Evolutionary conservation across 2,113 vertebrate genomes (phyloP).

Genomic region (Daboia siamensis): DNA sequence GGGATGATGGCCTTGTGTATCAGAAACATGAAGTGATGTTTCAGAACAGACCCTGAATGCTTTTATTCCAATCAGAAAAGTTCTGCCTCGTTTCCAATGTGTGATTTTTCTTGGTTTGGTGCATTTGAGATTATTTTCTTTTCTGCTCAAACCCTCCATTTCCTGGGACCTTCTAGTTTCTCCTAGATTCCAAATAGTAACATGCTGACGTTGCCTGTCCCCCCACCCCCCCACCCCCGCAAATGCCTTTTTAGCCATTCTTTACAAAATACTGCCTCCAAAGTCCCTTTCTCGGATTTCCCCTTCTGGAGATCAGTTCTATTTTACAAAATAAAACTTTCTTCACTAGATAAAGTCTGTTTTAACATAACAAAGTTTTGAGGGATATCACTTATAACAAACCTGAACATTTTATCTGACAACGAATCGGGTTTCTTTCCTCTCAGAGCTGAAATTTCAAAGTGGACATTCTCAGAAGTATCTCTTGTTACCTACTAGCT

Average conservation of each 20-base stretch:
- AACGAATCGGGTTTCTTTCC: background rate
- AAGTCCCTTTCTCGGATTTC: background rate
- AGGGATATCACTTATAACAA: background rate
- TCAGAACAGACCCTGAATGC: background rate
- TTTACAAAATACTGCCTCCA: background rate
- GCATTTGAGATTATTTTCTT: slow-evolving; percentile 12
- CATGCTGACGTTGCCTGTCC: background rate
- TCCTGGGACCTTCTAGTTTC: background rate
- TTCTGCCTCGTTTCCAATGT: slow-evolving; percentile 2
- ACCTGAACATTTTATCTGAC: background rate
- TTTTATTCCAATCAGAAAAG: background rate
- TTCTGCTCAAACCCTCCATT: background rate
- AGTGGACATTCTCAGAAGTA: background rate
- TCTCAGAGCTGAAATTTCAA: background rate
- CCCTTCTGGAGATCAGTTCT: background rate
- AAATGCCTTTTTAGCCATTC: background rate
- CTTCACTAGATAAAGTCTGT: background rate
- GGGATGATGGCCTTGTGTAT: background rate
- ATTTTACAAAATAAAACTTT: background rate
- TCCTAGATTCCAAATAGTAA: background rate
- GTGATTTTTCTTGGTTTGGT: background rate
- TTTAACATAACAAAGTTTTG: background rate
- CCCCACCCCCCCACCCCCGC: background rate
- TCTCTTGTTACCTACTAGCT: background rate
- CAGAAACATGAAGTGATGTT: background rate